These are phyloP conservation scores for Hypothenemus hampei DNA, from an alignment of 1,140 invertebrate species.

Conservation along the genomic window DNA sequence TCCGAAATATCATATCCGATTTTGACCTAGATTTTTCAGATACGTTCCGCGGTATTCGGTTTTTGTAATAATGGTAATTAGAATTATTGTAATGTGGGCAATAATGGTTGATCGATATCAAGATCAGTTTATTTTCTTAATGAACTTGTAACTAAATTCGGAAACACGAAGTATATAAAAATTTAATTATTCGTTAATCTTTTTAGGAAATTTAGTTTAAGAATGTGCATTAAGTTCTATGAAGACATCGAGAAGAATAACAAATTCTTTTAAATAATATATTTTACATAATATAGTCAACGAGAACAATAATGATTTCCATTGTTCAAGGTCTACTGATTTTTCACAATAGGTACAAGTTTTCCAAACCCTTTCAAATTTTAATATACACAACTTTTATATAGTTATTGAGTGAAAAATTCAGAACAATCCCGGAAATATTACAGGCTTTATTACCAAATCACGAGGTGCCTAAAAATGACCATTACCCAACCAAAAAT, in stretches of 20 bases:
- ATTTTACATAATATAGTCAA: background rate
- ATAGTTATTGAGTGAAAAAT: background rate
- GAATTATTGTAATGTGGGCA: background rate
- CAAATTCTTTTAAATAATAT: background rate
- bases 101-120: background rate
- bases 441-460: background rate
- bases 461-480: background rate
- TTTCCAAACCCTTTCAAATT: background rate
- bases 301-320: background rate
- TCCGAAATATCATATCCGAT: background rate
- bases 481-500: background rate
- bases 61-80: background rate
- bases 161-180: background rate
- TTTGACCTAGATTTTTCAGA: background rate
- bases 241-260: background rate
- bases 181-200: background rate
- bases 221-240: background rate
- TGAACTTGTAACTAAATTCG: background rate
- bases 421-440: background rate
- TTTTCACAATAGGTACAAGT: background rate
- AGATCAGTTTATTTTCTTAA: background rate
- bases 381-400: background rate
- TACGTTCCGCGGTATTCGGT: background rate
- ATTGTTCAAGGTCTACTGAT: background rate
- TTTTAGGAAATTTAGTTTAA: background rate